These are phyloP conservation scores for Meandrina meandrites DNA, from an alignment of 92 coral and sea anemone genomes.

Conservation along the genomic window DNA sequence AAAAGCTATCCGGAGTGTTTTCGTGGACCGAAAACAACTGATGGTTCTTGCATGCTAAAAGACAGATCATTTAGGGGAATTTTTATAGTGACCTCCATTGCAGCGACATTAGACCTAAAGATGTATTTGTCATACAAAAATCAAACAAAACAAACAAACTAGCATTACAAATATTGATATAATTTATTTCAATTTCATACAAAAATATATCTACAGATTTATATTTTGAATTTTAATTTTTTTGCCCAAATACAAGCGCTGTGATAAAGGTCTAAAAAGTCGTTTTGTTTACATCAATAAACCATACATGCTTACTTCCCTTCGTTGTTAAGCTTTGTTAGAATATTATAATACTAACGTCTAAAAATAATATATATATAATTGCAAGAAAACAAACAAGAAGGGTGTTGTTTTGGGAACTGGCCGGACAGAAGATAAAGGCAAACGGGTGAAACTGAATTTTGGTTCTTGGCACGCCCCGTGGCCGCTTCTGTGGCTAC, in stretches of 20 bases:
- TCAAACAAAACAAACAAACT: background rate
- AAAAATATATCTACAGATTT: constrained; percentile 17
- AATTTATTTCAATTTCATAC: constrained; percentile 8
- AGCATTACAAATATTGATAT: background rate
- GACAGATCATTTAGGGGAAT: too few relatives aligned
- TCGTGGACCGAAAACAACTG: too few relatives aligned
- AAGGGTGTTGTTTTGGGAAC: background rate
- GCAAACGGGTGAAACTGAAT: background rate
- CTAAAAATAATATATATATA: background rate
- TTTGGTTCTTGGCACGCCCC: background rate
- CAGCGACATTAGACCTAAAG: too few relatives aligned
- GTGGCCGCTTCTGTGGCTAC: background rate
- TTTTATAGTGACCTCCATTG: too few relatives aligned
- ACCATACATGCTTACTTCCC: background rate
- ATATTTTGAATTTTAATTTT: constrained; percentile 12
- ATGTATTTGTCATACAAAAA: background rate
- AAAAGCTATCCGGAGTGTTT: too few relatives aligned
- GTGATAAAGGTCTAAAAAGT: background rate
- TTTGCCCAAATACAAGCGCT: background rate
- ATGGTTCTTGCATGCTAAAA: too few relatives aligned
- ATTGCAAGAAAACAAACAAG: background rate
- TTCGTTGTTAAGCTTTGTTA: background rate
- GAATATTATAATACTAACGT: background rate
- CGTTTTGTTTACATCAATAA: background rate
- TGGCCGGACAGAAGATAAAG: background rate